Evolutionary conservation across 2,888 invertebrate genomes (phyloP).

Genomic region (Eristalinus sepulchralis): DNA sequence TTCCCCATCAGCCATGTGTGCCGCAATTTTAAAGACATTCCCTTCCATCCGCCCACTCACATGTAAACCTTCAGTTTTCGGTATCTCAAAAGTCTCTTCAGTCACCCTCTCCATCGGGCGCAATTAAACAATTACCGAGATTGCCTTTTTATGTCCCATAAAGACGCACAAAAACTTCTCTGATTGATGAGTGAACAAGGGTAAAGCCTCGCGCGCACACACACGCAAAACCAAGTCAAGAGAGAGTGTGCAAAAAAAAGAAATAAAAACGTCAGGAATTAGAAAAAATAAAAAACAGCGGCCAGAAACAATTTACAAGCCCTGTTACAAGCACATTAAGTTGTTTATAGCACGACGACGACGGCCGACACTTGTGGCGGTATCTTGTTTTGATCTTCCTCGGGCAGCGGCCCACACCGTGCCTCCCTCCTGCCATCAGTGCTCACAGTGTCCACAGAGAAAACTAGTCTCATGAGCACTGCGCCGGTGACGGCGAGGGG

Average conservation of each 20-base stretch:
- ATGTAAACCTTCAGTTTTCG: neutral
- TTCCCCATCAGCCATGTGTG: neutral
- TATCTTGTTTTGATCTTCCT: constrained; percentile 59
- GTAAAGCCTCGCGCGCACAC: neutral
- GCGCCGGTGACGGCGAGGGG: neutral
- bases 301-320: constrained; percentile 40
- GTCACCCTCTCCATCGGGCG: constrained; percentile 14
- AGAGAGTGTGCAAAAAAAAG: constrained; percentile 4
- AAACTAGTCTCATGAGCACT: neutral
- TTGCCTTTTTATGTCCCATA: constrained; percentile 49
- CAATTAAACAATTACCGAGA: constrained; percentile 60
- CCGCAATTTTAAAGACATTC: neutral
- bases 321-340: constrained; percentile 58
- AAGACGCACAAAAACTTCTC: constrained; percentile 34
- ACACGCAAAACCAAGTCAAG: neutral
- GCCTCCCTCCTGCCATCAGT: neutral
- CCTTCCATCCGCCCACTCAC: neutral
- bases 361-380: constrained; percentile 57
- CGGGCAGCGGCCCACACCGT: neutral
- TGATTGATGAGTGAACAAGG: constrained; percentile 41
- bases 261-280: neutral
- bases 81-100: constrained; percentile 15
- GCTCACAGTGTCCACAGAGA: neutral
- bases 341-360: constrained; percentile 55
- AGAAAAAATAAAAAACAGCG: neutral